Conservation (phyloP, 2,888 invertebrate genomes). For the Lamellibrachia columna region DNA sequence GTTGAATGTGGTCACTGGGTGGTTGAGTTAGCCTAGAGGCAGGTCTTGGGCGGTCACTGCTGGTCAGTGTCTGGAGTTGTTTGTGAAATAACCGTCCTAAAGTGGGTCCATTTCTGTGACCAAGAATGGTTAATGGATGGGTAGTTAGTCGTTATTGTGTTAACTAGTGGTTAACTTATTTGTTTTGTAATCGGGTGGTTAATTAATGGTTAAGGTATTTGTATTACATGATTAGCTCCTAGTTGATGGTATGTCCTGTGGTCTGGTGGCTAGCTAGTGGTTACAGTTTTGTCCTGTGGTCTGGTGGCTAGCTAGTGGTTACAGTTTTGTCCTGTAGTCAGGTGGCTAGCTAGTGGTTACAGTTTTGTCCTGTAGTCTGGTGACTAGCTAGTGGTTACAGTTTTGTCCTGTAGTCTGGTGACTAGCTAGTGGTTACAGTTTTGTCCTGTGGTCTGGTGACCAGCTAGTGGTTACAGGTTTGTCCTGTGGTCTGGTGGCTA, state of each 20-base stretch:
- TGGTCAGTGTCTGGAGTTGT: neutral
- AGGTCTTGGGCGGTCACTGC: neutral
- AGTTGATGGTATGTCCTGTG: neutral
- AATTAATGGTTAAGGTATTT: neutral
- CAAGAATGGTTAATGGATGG: too few species aligned
- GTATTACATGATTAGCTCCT: neutral
- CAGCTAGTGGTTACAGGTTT: neutral
- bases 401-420: neutral
- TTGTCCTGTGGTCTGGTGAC: neutral
- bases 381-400: neutral
- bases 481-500: neutral
- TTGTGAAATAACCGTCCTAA: neutral
- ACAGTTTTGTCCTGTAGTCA: neutral
- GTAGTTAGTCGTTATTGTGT: neutral
- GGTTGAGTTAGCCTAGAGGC: neutral
- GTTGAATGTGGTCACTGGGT: neutral
- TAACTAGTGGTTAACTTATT: neutral
- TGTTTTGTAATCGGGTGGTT: slow-evolving; percentile 1
- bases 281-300: neutral
- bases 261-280: neutral
- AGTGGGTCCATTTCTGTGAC: neutral
- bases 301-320: neutral
- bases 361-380: neutral
- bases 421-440: neutral
- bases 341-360: neutral